Evolutionary conservation across 1,140 invertebrate genomes (phyloP).

Genomic region (Paralvinella palmiformis): DNA sequence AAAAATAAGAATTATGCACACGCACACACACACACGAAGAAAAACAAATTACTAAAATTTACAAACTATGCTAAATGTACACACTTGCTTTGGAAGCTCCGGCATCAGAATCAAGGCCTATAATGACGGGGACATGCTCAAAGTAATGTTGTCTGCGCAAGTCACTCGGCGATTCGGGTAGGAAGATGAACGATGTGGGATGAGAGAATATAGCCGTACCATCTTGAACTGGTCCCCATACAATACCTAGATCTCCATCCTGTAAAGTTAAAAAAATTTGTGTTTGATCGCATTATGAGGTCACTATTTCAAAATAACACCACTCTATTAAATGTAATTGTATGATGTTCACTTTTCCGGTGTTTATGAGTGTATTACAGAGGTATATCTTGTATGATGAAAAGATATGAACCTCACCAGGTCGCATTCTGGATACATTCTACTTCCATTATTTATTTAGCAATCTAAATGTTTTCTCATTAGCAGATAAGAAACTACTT

Average conservation of each 20-base stretch:
- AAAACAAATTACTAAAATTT: no score
- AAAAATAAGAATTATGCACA: no score
- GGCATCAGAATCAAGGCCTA: slow-evolving; percentile 18
- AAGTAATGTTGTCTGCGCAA: slow-evolving; percentile 13
- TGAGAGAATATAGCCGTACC: slow-evolving; percentile 3
- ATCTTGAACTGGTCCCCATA: slow-evolving; percentile 20
- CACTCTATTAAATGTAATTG: background rate
- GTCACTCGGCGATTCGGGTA: slow-evolving; percentile 16
- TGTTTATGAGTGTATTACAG: background rate
- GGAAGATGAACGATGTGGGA: slow-evolving; percentile 2
- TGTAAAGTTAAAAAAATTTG: background rate
- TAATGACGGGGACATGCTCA: slow-evolving; percentile 17
- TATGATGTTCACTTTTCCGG: no score
- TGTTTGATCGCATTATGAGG: background rate
- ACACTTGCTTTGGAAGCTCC: slow-evolving; percentile 17
- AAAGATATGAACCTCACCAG: background rate
- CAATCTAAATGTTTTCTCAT: no score
- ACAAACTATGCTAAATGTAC: no score
- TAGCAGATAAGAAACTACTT: no score
- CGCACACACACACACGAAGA: background rate
- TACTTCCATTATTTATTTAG: no score
- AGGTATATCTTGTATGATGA: background rate
- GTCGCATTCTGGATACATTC: background rate
- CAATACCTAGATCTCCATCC: slow-evolving; percentile 16
- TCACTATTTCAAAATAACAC: background rate